Evolutionary conservation across 2,113 vertebrate genomes (phyloP), one percentile per base, ranked within the genome.

Genomic region (Percina caprodes): DNA sequence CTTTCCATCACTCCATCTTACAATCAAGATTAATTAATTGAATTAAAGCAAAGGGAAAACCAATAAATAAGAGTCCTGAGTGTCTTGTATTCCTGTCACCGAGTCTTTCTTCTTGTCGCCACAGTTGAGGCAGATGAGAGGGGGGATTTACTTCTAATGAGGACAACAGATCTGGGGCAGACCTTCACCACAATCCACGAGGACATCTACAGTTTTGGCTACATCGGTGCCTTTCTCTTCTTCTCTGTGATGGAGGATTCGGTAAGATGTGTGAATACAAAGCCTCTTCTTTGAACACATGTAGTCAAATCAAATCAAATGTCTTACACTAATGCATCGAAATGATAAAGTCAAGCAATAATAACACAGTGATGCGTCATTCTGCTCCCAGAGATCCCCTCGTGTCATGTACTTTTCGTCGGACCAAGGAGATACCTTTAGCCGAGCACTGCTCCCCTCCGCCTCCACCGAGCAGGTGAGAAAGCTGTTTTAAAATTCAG

Each of bases 371-470:
- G 56, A 33, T 55, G 18, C 11, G 0, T 18, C 55, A 0, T 72
- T 51, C 46, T 68, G 14, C 30, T 81, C n/a, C 26, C 80, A 96
- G 95, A 90, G 93, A 68, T 92, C 92, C 48, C 94, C 95, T 9
- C 94, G 95, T 26, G 93, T 93, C 62, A 94, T 96, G 86, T 95
- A 94, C 21, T 95, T 96, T 74, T 96, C 96, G 16, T 93, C 92
- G 12, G 94, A 96, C 86, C 94, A 94, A 78, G 96, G 96, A 23
- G 86, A 94, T 2, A 88, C 79, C 45, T 96, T 95, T 83, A 95
- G 90, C 54, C 91, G 83, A 86, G 95, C 96, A 0, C 86, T 95
- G 55, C 92, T 96, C 1, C 96, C 96, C 11, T 92, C 95, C 2
- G 95, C 94, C 23, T 94, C 94, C 60, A 93, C 93, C 2, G 95